These are phyloP conservation scores for Parauchenoglanis ngamensis DNA, from an alignment of 2,797 vertebrate genomes.

Conservation along the genomic window DNA sequence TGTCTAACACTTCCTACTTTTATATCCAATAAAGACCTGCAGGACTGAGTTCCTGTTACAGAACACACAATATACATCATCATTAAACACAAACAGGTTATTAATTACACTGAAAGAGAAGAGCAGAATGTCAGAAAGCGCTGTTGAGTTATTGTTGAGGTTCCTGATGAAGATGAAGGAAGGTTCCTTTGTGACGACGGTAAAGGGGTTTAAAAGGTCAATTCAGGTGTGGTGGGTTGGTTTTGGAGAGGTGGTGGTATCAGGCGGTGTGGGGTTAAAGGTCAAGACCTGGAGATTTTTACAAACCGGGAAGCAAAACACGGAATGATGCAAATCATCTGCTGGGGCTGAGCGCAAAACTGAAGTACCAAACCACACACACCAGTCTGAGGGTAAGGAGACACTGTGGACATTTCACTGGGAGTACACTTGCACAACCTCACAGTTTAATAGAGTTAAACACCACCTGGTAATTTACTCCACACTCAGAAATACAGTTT, in stretches of 20 bases:
- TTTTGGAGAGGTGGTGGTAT: neutral
- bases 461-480: neutral
- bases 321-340: neutral
- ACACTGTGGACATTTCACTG: neutral
- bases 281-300: neutral
- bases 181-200: neutral
- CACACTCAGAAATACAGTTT: neutral
- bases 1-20: neutral
- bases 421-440: neutral
- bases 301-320: neutral
- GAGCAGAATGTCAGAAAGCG: neutral
- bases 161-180: neutral
- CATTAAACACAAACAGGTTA: no score
- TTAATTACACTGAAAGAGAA: neutral
- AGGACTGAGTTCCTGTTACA: neutral
- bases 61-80: neutral
- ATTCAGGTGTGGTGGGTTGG: neutral
- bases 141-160: no score
- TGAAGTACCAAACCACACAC: neutral
- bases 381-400: neutral
- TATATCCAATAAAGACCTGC: neutral
- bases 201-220: neutral
- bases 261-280: neutral
- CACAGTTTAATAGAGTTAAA: neutral
- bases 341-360: neutral